Conservation (phyloP, 2,888 invertebrate species). For the Heliconius erato region DNA sequence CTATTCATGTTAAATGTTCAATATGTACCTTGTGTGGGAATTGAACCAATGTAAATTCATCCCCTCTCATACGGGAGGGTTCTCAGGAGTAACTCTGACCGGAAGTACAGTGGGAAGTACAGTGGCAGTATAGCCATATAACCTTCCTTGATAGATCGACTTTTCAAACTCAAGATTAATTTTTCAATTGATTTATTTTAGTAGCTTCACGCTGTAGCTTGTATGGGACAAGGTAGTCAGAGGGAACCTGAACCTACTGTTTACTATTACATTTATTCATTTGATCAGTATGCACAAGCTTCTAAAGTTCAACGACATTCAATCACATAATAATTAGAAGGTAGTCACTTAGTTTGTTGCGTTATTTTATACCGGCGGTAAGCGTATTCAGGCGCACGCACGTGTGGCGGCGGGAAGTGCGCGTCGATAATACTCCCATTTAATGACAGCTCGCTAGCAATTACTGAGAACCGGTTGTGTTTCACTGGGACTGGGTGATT, state of each 20-base stretch:
- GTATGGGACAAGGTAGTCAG: too few relatives aligned
- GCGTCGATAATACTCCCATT: constrained; percentile 30
- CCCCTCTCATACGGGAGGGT: not conserved
- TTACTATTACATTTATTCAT: too few relatives aligned
- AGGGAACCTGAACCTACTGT: too few relatives aligned
- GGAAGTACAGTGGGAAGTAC: not conserved
- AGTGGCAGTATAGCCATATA: not conserved
- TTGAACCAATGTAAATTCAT: too few relatives aligned
- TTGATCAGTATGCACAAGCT: not conserved
- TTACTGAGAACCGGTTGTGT: constrained; percentile 25
- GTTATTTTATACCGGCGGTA: constrained; percentile 7
- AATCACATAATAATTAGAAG: constrained; percentile 19
- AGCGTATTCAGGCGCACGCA: constrained; percentile 7
- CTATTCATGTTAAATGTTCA: too few relatives aligned
- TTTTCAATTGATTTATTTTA: too few relatives aligned
- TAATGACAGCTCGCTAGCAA: constrained; percentile 20
- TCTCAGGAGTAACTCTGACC: not conserved
- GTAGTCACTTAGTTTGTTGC: not conserved
- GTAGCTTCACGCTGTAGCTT: too few relatives aligned
- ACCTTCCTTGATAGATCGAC: not conserved
- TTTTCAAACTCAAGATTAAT: not conserved
- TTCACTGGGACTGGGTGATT: constrained; percentile 9
- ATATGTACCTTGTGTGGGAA: too few relatives aligned
- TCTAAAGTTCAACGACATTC: constrained; percentile 10
- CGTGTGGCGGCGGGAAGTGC: constrained; percentile 30